Evolutionary conservation across 2,113 vertebrate species (phyloP), one percentile per base, ranked within the genome.

Genomic region (Channa maculata): DNA sequence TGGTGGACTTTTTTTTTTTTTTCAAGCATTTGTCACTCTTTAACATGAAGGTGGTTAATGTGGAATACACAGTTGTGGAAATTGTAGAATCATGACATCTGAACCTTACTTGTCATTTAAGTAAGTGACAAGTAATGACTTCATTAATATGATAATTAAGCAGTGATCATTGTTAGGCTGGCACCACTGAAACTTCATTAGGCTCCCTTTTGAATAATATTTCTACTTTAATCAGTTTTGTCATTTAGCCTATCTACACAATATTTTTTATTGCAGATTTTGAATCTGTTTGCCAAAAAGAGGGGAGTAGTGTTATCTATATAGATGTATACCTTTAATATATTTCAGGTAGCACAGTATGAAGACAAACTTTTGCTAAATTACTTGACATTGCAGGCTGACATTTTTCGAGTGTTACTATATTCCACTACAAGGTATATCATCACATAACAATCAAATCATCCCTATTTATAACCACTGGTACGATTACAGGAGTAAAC

Each of bases 131-230:
- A 73, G 75, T 89, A 90, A 93, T 90, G 81, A 83, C 80, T 93
- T 90, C 84, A 91, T 93, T 92, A 92, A 92, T 90, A 91, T 90
- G 88, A 88, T 92, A 91, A 93, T 93, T 90, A 90, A 91, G 86
- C 77, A 86, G 73, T 80, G 81, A 87, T 90, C 83, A 69, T 80
- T 86, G 61, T 73, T 44, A 50, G 68, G 70, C 79, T 70, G 71
- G 73, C 63, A 75, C 75, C 76, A 76, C 68, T 71, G 71, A 88
- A 90, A 89, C 75, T 80, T 89, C 88, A 86, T 91, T 92, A 87
- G 77, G 75, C 62, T 38, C 48, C 65, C 55, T 78, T 71, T 24
- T 70, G 63, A 24, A 82, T 87, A 88, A 88, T 91, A 78, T 82
- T 87, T 79, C 86, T 92, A 89, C 89, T 92, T 90, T 84, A 79